Percentiles rank a stretch among this genome's conserved stretches.
phyloP scores from a whole-genome alignment of 2,113 vertebrate genomes.

The Phoxinus phoxinus region DNA sequence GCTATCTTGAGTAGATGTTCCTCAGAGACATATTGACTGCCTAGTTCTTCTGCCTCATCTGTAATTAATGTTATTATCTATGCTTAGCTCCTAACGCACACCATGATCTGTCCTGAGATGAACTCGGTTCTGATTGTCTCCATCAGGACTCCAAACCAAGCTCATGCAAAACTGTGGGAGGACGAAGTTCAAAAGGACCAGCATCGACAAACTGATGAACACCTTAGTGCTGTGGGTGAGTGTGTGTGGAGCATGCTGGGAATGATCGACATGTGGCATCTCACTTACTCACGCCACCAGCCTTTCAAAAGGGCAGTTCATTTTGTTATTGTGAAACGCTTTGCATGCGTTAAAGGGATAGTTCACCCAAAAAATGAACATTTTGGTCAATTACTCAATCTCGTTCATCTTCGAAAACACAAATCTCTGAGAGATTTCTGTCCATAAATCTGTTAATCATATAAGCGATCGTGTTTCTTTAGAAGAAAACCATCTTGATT shows the following conservation, averaged over 20 bases:
- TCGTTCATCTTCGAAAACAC: too few species aligned
- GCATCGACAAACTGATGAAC: conserved; percentile 82
- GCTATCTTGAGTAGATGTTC: not conserved
- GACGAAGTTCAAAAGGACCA: conserved; percentile 82
- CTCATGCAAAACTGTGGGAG: conserved; percentile 84
- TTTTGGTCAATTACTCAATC: too few species aligned
- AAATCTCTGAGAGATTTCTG: too few species aligned
- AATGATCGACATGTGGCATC: conserved; percentile 23
- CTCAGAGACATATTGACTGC: not conserved
- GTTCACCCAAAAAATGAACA: too few species aligned
- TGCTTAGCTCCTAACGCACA: not conserved
- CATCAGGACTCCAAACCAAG: conserved; percentile 80
- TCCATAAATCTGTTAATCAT: too few species aligned
- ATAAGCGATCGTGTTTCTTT: too few species aligned
- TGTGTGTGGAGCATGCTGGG: conserved; percentile 25
- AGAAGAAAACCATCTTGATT: too few species aligned
- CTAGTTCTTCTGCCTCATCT: not conserved
- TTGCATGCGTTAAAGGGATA: not conserved
- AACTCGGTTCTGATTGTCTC: not conserved
- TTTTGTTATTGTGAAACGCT: not conserved
- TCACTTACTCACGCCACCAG: conserved; percentile 43
- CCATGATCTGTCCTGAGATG: not conserved
- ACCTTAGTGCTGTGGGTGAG: conserved; percentile 82
- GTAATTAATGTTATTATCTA: not conserved
- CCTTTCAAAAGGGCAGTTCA: conserved; percentile 24